Evolutionary conservation across 2,113 vertebrate species (phyloP).

Genomic region (Edolisoma coerulescens): DNA sequence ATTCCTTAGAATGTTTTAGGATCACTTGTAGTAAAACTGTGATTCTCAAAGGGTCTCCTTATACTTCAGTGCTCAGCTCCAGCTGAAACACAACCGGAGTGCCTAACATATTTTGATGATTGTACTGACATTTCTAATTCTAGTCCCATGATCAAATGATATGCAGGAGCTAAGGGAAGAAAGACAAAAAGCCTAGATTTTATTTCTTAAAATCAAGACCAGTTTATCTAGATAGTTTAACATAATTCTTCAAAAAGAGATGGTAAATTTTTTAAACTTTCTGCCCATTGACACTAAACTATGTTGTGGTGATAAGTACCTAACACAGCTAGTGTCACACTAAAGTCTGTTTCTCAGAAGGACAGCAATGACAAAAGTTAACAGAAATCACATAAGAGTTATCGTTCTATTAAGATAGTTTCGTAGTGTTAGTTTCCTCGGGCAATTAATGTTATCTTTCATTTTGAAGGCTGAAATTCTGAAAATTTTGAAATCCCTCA

Average conservation of each 20-base stretch:
- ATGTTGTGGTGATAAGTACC: not conserved
- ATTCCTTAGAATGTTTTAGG: not conserved
- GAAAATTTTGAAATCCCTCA: not conserved
- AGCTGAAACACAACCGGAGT: not conserved
- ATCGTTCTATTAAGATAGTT: not conserved
- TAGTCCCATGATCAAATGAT: not conserved
- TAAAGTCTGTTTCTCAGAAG: not conserved
- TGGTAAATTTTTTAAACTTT: not conserved
- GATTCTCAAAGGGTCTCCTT: not conserved
- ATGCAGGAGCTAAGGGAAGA: not conserved
- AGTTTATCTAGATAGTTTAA: not conserved
- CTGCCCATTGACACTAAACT: not conserved
- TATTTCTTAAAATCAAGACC: not conserved
- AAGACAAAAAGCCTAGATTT: not conserved
- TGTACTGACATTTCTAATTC: not conserved
- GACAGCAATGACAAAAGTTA: not conserved
- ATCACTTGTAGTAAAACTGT: not conserved
- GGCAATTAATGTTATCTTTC: not conserved
- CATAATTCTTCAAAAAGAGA: not conserved
- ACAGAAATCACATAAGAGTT: not conserved
- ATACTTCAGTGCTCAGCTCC: not conserved
- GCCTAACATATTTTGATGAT: not conserved
- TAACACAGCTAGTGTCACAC: not conserved
- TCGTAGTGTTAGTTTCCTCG: not conserved
- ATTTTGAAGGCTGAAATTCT: not conserved